Conservation (phyloP, 2,888 invertebrate genomes). For the Brachylomia viminalis region DNA sequence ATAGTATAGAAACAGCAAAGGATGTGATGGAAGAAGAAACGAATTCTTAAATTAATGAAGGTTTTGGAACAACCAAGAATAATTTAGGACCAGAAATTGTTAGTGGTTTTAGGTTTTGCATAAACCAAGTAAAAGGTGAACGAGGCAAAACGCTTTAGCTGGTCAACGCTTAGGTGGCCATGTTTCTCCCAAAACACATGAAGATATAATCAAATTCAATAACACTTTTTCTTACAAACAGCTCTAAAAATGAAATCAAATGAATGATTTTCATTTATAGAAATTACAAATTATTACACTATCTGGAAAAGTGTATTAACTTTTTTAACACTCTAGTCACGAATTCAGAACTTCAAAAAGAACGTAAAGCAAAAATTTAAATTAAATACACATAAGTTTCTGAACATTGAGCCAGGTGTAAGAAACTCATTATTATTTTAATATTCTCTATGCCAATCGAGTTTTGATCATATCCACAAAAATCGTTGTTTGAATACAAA, state of each 20-base stretch:
- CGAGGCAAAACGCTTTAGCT: not conserved
- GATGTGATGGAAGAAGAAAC: not conserved
- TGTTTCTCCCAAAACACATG: not conserved
- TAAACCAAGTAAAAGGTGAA: not conserved
- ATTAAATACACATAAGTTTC: constrained; percentile 39
- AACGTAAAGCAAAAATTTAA: constrained; percentile 40
- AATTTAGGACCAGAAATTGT: not conserved
- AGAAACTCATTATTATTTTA: constrained; percentile 40
- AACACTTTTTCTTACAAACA: not conserved
- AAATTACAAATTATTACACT: not conserved
- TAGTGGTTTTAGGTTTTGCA: not conserved
- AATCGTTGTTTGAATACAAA: constrained; percentile 38
- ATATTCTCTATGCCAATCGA: constrained; percentile 19
- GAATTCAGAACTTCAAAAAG: not conserved
- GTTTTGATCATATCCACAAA: constrained; percentile 39
- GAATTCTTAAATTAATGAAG: not conserved
- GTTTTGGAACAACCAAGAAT: not conserved
- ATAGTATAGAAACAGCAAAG: not conserved
- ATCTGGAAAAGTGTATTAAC: not conserved
- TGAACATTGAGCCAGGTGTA: constrained; percentile 2
- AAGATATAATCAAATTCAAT: not conserved
- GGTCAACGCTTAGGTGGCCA: not conserved
- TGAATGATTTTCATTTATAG: too few species aligned
- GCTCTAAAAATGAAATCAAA: too few species aligned
- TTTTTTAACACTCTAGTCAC: too few species aligned